Evolutionary conservation across 1,140 invertebrate species (phyloP), one percentile per base, ranked within the genome.

Genomic region (Dermatophagoides farinae): DNA sequence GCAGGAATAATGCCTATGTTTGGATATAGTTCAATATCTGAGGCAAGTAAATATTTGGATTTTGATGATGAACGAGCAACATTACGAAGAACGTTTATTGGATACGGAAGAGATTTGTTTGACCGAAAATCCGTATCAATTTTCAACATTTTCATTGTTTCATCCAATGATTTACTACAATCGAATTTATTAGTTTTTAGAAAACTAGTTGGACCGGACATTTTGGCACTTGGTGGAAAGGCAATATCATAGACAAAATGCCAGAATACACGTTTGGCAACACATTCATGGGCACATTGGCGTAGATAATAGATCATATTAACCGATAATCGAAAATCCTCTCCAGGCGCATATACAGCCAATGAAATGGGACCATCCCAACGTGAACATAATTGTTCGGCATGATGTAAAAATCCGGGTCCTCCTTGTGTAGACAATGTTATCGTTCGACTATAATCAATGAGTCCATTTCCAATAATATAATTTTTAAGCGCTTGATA

Each of bases 401-500:
- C 74, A 73, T 93, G 91, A 70, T 90, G 85, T 65, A 92, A 77
- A 55, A 87, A 88, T 69, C 82, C 88, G 67, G 88, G 86, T 1
- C 66, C 65, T 1, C 84, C 86, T 70, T 92, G 88, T 10, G 88
- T 92, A 0, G 88, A 90, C 68, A 90, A 89, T 0, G 89, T 93
- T 41, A 93, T 78, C 61, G 79, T 82, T 71, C 88, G 85, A 40
- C 44, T n/a, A 22, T 14, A 10, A 11, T 43, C 52, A 31, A 9
- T 1, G 49, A 64, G 61, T 25, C 69, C 61, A 5, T 64, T 61
- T 62, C 76, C 76, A 60, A 71, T 72, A 54, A 90, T 78, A 69
- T 88, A 91, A 73, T 90, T 88, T 70, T 88, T 85, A 11, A 92
- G 74, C 58, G 90, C 85, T 85, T 86, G 89, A 68, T 83, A 90